phyloP scores from a whole-genome alignment of 1,140 invertebrate genomes.

The Zophobas atratus region DNA sequence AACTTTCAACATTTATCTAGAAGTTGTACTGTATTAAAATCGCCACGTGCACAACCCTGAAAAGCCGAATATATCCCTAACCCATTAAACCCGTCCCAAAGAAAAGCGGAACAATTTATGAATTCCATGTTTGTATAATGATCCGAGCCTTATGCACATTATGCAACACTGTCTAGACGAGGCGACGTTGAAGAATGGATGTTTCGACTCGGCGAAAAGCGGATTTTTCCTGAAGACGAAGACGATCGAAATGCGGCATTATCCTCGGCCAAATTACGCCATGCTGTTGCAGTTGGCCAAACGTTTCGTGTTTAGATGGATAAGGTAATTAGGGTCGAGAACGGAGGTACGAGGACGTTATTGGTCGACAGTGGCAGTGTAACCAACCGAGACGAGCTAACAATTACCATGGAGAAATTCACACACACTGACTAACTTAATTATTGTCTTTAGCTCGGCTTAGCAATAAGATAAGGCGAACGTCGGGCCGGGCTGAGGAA shows the following conservation, averaged over 20 bases:
- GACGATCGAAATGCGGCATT: constrained; percentile 10
- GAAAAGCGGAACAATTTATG: background rate
- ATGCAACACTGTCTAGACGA: constrained; percentile 1
- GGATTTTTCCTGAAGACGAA: background rate
- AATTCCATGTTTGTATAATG: too few species aligned
- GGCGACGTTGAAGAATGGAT: constrained; percentile 1
- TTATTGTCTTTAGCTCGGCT: constrained; percentile 43
- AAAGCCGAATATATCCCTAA: too few species aligned
- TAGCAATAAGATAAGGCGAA: constrained; percentile 33
- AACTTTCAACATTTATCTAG: too few species aligned
- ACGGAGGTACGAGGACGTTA: constrained; percentile 7
- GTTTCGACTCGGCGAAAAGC: background rate
- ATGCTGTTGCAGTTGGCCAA: constrained; percentile 18
- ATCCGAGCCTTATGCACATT: background rate
- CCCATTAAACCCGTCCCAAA: background rate
- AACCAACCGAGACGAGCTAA: constrained; percentile 42
- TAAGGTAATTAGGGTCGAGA: constrained; percentile 22
- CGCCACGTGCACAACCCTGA: too few species aligned
- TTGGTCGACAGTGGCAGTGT: constrained; percentile 37
- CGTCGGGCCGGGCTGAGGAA: background rate
- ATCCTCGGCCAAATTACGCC: constrained; percentile 23
- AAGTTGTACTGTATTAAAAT: too few species aligned
- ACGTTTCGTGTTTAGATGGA: constrained; percentile 20
- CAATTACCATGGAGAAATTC: constrained; percentile 48
- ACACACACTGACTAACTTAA: constrained; percentile 48